Conservation (phyloP, 2,797 vertebrate species). For the Lutjanus argentimaculatus region DNA sequence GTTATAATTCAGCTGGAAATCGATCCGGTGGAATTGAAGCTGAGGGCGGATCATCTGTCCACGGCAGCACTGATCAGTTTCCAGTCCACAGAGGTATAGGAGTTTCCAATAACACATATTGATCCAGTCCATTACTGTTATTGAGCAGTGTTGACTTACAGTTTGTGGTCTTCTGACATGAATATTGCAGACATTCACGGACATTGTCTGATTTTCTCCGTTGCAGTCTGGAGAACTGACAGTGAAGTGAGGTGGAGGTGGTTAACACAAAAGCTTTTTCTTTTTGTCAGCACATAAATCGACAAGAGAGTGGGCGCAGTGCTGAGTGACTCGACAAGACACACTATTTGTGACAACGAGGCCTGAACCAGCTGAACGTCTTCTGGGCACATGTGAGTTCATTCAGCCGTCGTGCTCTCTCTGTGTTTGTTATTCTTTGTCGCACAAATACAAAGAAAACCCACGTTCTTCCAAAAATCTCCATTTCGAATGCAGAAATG, state of each 20-base stretch:
- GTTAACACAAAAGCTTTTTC: conserved; percentile 36
- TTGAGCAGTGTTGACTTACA: conserved; percentile 37
- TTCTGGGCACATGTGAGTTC: conserved; percentile 22
- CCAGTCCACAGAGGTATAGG: conserved; percentile 34
- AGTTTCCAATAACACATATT: conserved; percentile 60
- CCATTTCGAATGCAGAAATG: conserved; percentile 20
- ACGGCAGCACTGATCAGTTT: conserved; percentile 26
- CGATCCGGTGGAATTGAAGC: conserved; percentile 53
- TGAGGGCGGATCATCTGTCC: conserved; percentile 33
- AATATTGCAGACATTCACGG: conserved; percentile 18
- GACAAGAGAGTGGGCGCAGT: conserved; percentile 10
- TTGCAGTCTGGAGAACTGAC: not conserved
- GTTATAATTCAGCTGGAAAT: conserved; percentile 40
- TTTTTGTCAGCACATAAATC: conserved; percentile 48
- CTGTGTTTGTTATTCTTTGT: conserved; percentile 21
- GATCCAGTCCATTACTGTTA: conserved; percentile 58
- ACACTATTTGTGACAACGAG: not conserved
- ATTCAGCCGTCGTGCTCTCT: conserved; percentile 27
- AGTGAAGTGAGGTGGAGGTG: conserved; percentile 24
- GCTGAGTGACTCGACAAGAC: conserved; percentile 13
- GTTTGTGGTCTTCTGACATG: conserved; percentile 32
- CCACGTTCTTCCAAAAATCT: not conserved
- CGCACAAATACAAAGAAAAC: conserved; percentile 14
- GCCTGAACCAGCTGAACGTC: conserved; percentile 19
- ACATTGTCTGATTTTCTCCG: not conserved